Conservation (phyloP, 2,888 invertebrate genomes). For the Dromius quadrimaculatus region DNA sequence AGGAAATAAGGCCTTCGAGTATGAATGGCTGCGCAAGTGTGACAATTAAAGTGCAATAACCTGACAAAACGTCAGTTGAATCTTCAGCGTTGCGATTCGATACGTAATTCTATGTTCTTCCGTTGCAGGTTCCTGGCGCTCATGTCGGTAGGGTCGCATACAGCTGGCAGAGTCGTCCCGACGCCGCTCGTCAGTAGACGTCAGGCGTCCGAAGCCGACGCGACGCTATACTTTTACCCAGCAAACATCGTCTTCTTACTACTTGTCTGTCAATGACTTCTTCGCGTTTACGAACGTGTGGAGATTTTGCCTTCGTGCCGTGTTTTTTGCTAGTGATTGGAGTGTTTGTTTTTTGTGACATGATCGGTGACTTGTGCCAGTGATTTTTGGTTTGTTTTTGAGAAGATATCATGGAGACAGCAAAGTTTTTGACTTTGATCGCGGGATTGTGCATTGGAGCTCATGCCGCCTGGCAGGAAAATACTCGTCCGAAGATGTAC, state of each 20-base stretch:
- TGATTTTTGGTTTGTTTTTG: slow-evolving; percentile 55
- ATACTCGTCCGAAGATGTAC: slow-evolving; percentile 92
- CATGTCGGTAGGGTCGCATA: slow-evolving; percentile 62
- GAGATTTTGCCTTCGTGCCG: not conserved
- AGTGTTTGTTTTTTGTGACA: slow-evolving; percentile 48
- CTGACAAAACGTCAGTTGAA: slow-evolving; percentile 42
- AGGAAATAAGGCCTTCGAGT: not conserved
- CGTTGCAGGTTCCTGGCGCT: slow-evolving; percentile 67
- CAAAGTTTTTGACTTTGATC: slow-evolving; percentile 56
- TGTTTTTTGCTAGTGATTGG: slow-evolving; percentile 4
- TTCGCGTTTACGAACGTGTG: not conserved
- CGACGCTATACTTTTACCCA: slow-evolving; percentile 55
- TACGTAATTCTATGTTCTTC: slow-evolving; percentile 58
- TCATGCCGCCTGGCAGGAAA: slow-evolving; percentile 87
- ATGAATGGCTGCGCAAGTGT: slow-evolving; percentile 23
- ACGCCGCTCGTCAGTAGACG: slow-evolving; percentile 70
- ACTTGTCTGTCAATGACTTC: slow-evolving; percentile 11
- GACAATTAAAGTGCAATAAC: slow-evolving; percentile 49
- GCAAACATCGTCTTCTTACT: not conserved
- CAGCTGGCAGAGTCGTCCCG: slow-evolving; percentile 68
- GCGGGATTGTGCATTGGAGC: slow-evolving; percentile 60
- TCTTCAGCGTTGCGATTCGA: slow-evolving; percentile 34
- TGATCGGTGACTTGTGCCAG: slow-evolving; percentile 49
- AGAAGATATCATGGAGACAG: slow-evolving; percentile 58
- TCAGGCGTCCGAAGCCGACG: slow-evolving; percentile 67